Evolutionary conservation across 1,140 invertebrate species (phyloP).

Genomic region (Pinna nobilis): DNA sequence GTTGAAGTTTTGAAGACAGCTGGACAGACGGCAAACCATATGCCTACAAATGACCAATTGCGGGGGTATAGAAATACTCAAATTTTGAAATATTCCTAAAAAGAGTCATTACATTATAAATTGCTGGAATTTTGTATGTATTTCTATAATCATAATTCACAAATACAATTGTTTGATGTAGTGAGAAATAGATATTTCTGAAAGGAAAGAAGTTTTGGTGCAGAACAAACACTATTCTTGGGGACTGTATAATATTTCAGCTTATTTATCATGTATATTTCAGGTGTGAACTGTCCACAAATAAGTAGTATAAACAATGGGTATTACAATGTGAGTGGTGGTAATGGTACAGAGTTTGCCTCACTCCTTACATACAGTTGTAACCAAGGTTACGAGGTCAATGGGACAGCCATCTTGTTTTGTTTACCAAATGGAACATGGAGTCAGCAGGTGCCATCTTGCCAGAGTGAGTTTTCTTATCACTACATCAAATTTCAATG

Average conservation of each 20-base stretch:
- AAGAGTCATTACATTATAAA: no score
- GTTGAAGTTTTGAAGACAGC: no score
- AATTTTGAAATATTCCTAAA: no score
- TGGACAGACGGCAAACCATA: no score
- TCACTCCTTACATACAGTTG: background rate
- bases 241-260: background rate
- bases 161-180: no score
- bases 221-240: background rate
- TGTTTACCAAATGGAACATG: slow-evolving; percentile 24
- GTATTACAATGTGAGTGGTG: background rate
- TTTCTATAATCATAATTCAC: no score
- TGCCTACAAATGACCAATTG: no score
- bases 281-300: background rate
- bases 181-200: background rate
- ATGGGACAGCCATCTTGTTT: slow-evolving; percentile 2
- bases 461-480: slow-evolving; percentile 3
- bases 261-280: background rate
- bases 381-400: slow-evolving; percentile 4
- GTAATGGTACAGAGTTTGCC: slow-evolving; percentile 6
- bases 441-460: slow-evolving; percentile 1
- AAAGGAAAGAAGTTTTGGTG: background rate
- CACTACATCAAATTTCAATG: no score
- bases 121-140: no score
- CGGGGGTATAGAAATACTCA: no score
- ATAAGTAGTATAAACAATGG: background rate